Evolutionary conservation across 2,113 vertebrate genomes (phyloP).

Genomic region (Erythrolamprus reginae): DNA sequence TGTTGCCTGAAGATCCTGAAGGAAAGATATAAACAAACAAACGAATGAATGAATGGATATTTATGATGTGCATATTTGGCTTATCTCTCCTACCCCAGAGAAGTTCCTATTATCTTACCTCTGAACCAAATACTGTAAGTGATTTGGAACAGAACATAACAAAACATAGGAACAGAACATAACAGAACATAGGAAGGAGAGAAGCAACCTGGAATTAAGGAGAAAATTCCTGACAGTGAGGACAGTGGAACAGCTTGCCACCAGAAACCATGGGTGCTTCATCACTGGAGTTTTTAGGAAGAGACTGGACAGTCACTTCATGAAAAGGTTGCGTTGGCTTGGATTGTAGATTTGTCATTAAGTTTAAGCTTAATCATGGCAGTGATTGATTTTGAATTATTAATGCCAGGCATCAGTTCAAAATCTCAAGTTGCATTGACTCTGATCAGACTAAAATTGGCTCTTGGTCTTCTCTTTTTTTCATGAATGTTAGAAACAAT

Average conservation of each 20-base stretch:
- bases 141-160: neutral
- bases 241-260: too few relatives aligned
- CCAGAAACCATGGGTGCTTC: too few relatives aligned
- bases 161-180: too few relatives aligned
- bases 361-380: neutral
- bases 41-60: neutral
- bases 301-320: too few relatives aligned
- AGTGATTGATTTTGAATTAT: slow-evolving; percentile 4
- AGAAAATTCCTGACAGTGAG: too few relatives aligned
- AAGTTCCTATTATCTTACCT: neutral
- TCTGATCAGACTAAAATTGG: slow-evolving; percentile 3
- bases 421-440: slow-evolving; percentile 12
- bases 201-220: too few relatives aligned
- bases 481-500: slow-evolving; percentile 18
- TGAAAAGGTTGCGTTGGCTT: neutral
- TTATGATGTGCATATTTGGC: neutral
- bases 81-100: neutral
- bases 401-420: slow-evolving; percentile 27
- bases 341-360: neutral
- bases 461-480: slow-evolving; percentile 23
- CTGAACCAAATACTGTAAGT: neutral
- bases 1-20: neutral
- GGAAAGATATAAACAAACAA: neutral
- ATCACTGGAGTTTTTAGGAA: too few relatives aligned
- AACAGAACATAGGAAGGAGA: too few relatives aligned